Conservation (phyloP, 2,797 vertebrate genomes). For the Kryptolebias ocellatus region DNA sequence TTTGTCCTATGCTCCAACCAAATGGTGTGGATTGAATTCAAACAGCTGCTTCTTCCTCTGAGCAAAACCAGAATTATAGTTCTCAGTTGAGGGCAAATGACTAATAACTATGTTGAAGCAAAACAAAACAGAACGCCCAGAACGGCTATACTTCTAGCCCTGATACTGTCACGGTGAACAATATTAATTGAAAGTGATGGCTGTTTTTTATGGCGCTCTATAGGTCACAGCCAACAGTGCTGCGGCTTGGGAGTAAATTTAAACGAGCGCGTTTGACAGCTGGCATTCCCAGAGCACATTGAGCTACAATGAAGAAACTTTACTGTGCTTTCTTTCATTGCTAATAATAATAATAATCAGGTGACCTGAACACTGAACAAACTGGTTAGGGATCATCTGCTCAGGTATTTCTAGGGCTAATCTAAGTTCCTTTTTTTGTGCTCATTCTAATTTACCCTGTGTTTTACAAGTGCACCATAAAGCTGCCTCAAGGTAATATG, state of each 20-base stretch:
- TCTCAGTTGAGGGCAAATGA: constrained; percentile 19
- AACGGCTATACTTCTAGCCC: not conserved
- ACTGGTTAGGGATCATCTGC: not conserved
- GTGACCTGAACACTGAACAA: constrained; percentile 4
- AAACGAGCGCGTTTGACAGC: constrained; percentile 7
- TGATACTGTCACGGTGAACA: constrained; percentile 15
- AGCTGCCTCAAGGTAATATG: constrained; percentile 10
- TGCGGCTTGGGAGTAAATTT: constrained; percentile 7
- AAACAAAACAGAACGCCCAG: constrained; percentile 14
- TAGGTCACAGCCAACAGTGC: constrained; percentile 20
- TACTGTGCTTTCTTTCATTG: constrained; percentile 12
- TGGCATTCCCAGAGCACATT: constrained; percentile 6
- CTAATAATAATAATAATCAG: constrained; percentile 8
- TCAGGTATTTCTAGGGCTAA: not conserved
- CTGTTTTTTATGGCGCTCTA: not conserved
- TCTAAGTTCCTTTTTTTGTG: not conserved
- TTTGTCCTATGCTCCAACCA: constrained; percentile 1
- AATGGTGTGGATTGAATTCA: constrained; percentile 2
- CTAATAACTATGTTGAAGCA: constrained; percentile 10
- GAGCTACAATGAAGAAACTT: constrained; percentile 11
- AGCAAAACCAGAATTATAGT: constrained; percentile 9
- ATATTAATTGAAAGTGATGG: constrained; percentile 24
- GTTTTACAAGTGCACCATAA: constrained; percentile 1
- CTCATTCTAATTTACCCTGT: not conserved
- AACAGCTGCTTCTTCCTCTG: not conserved